Base-by-base conservation (phyloP, 2,797 vertebrate genomes). In the Ciconia nigra region DNA sequence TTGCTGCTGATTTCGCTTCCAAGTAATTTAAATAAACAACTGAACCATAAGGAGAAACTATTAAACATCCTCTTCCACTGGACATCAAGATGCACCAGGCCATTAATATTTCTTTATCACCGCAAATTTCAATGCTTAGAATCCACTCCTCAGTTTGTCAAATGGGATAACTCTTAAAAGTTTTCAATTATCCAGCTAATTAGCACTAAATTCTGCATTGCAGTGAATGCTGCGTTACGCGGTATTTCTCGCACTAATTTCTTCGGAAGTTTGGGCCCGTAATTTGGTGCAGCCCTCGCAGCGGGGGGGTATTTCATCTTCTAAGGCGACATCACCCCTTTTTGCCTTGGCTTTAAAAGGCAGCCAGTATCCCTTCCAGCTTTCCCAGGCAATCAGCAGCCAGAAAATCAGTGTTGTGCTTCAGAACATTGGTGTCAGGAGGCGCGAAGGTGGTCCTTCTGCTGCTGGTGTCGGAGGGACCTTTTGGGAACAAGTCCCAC, bases 1-100 rank as follows among this genome's bases (percentile, higher is more conserved):
- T 90, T 97, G 85, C 87, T 96, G 83, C 89, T 85, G 49, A 77
- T 95, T 96, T 89, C 15, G 63, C 81, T 91, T 94, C 44, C 71
- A 92, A 93, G 76, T 84, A 87, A 96, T 96, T 97, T 87, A 96
- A 96, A 78, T 78, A 95, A 97, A 79, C 79, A 94, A 82, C 74
- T 74, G 74, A 96, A 93, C 82, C 96, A 84, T 70, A 93, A 89
- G 74, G 86, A 94, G 72, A 96, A 95, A 79, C 77, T 96, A 85
- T 95, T 97, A 96, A 97, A 89, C 47, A 78, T 84, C 90, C 73
- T 94, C 76, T 90, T 95, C 73, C 90, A 47, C 46, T 74, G 85
- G 81, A 80, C 76, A 83, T 73, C 63, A 31, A 44, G 83, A 80
- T 79, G 80, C 6, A 22, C 70, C 86, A 91, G 44, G 62, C 66